Base-by-base conservation (phyloP, 2,113 vertebrate species). In the Ochotona princeps region DNA sequence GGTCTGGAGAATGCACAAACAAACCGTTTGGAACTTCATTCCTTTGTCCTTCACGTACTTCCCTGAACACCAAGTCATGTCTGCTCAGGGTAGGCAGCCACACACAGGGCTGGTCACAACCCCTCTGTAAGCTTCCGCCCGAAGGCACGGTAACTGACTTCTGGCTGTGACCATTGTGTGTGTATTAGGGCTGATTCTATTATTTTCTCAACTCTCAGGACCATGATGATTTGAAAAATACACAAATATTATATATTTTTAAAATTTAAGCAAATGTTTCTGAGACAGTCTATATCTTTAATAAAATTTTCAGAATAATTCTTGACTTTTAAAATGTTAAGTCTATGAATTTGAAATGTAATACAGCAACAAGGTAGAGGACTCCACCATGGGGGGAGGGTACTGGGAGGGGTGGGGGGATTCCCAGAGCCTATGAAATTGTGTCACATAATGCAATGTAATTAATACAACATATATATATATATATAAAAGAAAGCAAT, bases 21-120 rank as follows among this genome's bases (percentile, higher is more conserved):
- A 85, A 93, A 63, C 20, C 32, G 74, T 25, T 54, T 75, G 49
- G n/a, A 6, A 78, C 86, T 94, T 92, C 30, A 88, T 49, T 82
- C 47, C 8, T 61, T 10, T 76, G 25, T 5, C 12, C 35, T 30
- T 66, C 11, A 65, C 73, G 17, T 67, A 11, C 30, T 73, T 88
- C 83, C 18, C 51, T 85, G 57, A 93, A 91, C 87, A 57, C 15
- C 17, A 86, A 78, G 61, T 9, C 63, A 8, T 38, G 1, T 66
- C 79, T 86, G 5, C 70, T 92, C 28, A 44, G 15, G 17, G 0
- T 49, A 9, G 85, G 66, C 61, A 91, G 15, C 28, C 32, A 38
- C 21, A 75, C 17, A 6, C 15, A 35, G 14, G n/a, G 25, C 67
- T 81, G 89, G 32, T 44, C 38, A 44, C 38, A 44, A 44, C 6